These are phyloP conservation scores for Drosophila picticornis DNA, from an alignment of 2,888 invertebrate genomes.

Conservation along the genomic window DNA sequence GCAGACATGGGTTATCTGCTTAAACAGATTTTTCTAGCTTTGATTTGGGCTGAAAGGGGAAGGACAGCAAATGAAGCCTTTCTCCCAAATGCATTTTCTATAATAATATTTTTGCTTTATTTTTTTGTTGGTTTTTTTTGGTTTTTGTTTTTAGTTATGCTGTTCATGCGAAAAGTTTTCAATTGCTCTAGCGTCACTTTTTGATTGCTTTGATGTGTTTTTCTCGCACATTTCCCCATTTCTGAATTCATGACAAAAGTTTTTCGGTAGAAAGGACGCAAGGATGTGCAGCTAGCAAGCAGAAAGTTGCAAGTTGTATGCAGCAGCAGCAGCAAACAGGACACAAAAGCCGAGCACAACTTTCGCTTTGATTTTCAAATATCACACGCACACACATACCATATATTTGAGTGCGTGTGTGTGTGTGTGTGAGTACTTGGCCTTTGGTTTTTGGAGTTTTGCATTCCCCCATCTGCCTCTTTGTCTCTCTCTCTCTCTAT, in stretches of 20 bases:
- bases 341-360: constrained; percentile 65
- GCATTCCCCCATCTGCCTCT: constrained; percentile 25
- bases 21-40: constrained; percentile 44
- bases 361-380: constrained; percentile 79
- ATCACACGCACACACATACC: constrained; percentile 39
- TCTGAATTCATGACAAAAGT: constrained; percentile 80
- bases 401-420: background rate
- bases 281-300: constrained; percentile 18
- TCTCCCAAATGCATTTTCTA: constrained; percentile 49
- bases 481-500: background rate
- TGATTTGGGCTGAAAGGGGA: constrained; percentile 13
- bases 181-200: constrained; percentile 81
- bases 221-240: constrained; percentile 78
- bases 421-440: constrained; percentile 28
- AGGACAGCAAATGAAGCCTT: constrained; percentile 49
- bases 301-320: background rate
- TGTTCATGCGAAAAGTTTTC: constrained; percentile 77
- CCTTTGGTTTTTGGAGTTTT: constrained; percentile 38
- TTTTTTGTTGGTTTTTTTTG: constrained; percentile 4
- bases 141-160: constrained; percentile 8
- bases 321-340: constrained; percentile 8
- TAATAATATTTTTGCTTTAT: constrained; percentile 44
- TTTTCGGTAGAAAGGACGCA: constrained; percentile 57
- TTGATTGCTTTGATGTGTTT: constrained; percentile 81
- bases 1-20: constrained; percentile 43